Evolutionary conservation across 2,113 vertebrate genomes (phyloP).

Genomic region (Origma solitaria): DNA sequence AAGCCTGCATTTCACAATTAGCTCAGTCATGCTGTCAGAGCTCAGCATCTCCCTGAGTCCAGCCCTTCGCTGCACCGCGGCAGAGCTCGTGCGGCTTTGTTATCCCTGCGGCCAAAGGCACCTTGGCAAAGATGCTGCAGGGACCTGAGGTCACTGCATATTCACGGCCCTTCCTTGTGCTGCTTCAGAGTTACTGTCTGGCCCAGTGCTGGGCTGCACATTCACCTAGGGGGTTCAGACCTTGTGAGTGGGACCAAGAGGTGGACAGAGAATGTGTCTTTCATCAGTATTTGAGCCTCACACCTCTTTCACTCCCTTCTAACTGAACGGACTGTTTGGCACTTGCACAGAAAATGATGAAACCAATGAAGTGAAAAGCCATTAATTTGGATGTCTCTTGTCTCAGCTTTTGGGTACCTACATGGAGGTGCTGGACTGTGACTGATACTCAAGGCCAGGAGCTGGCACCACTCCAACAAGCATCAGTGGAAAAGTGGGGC

Average conservation of each 20-base stretch:
- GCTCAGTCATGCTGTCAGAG: not conserved
- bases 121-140: not conserved
- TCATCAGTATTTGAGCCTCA: not conserved
- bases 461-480: not conserved
- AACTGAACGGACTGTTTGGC: not conserved
- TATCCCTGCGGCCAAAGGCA: not conserved
- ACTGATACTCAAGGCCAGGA: not conserved
- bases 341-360: not conserved
- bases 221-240: fast-evolving
- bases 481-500: not conserved
- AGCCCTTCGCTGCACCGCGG: not conserved
- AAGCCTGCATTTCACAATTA: not conserved
- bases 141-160: fast-evolving
- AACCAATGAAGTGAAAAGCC: not conserved
- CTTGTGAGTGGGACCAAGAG: not conserved
- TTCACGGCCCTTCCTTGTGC: not conserved
- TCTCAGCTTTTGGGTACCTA: not conserved
- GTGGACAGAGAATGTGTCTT: not conserved
- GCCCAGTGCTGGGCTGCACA: not conserved
- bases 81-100: fast-evolving
- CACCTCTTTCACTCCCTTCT: not conserved
- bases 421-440: not conserved
- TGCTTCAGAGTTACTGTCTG: not conserved
- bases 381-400: not conserved
- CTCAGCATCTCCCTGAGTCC: not conserved